These are phyloP conservation scores for Xenopus laevis DNA, from an alignment of 2,113 vertebrate genomes.

Conservation along the genomic window DNA sequence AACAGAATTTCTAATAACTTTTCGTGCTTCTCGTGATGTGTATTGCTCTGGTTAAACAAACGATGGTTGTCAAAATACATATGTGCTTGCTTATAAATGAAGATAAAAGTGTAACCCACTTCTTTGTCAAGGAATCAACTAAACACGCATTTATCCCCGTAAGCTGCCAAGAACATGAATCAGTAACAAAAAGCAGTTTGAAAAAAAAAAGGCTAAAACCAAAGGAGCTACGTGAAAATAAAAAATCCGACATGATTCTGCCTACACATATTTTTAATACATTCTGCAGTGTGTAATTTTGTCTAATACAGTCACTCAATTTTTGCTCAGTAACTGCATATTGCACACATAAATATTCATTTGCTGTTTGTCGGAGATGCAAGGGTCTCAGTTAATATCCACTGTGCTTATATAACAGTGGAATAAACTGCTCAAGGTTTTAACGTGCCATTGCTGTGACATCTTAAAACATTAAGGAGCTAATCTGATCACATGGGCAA, in stretches of 20 bases:
- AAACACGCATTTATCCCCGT: slow-evolving; percentile 34
- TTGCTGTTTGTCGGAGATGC: no score
- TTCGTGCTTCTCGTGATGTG: neutral
- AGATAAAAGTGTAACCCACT: slow-evolving; percentile 40
- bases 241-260: slow-evolving; percentile 7
- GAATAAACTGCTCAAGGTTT: no score
- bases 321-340: no score
- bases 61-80: slow-evolving; percentile 11
- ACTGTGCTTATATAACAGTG: no score
- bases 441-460: no score
- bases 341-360: no score
- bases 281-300: slow-evolving; percentile 4
- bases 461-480: no score
- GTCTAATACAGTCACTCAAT: neutral
- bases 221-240: neutral
- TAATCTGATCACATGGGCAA: no score
- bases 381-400: no score
- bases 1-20: neutral
- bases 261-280: slow-evolving; percentile 17
- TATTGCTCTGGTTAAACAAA: slow-evolving; percentile 2
- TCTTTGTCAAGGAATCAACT: slow-evolving; percentile 19
- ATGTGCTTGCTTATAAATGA: slow-evolving; percentile 22
- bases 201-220: slow-evolving; percentile 22
- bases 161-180: slow-evolving; percentile 38
- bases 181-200: neutral